phyloP scores from a whole-genome alignment of 2,888 invertebrate genomes.

The Herminia tarsipennalis region DNA sequence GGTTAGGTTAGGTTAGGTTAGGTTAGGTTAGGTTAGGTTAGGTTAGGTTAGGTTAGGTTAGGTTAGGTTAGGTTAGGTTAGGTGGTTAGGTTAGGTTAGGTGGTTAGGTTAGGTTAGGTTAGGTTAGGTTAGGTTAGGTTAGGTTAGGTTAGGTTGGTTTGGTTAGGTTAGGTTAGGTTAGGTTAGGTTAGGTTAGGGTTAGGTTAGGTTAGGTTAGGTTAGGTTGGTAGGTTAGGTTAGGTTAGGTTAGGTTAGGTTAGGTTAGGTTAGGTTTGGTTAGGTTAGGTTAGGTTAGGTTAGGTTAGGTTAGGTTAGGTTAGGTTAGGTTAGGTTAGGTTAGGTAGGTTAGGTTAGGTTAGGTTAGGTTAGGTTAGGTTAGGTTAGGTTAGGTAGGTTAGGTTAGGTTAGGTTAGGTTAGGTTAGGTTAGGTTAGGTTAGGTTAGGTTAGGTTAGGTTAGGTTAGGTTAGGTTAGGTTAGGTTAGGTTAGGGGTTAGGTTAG shows the following conservation, averaged over 20 bases:
- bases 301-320: conserved; percentile 34
- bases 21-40: conserved; percentile 4
- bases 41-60: conserved; percentile 3
- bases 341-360: conserved; percentile 27
- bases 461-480: conserved; percentile 16
- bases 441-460: conserved; percentile 29
- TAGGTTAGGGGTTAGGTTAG: conserved; percentile 18
- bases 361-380: conserved; percentile 28
- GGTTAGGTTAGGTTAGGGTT: conserved; percentile 23
- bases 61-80: conserved; percentile 11
- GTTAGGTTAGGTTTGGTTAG: conserved; percentile 28
- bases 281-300: conserved; percentile 37
- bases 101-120: conserved; percentile 13
- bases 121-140: conserved; percentile 9
- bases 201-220: conserved; percentile 28
- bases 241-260: conserved; percentile 28
- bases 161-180: conserved; percentile 57
- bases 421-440: conserved; percentile 37
- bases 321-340: conserved; percentile 30
- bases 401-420: conserved; percentile 25
- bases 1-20: conserved; percentile 3
- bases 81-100: conserved; percentile 8
- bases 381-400: conserved; percentile 27
- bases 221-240: conserved; percentile 27
- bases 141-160: conserved; percentile 9